Evolutionary conservation across 2,113 vertebrate species (phyloP).

Genomic region (Stigmatopora argus): DNA sequence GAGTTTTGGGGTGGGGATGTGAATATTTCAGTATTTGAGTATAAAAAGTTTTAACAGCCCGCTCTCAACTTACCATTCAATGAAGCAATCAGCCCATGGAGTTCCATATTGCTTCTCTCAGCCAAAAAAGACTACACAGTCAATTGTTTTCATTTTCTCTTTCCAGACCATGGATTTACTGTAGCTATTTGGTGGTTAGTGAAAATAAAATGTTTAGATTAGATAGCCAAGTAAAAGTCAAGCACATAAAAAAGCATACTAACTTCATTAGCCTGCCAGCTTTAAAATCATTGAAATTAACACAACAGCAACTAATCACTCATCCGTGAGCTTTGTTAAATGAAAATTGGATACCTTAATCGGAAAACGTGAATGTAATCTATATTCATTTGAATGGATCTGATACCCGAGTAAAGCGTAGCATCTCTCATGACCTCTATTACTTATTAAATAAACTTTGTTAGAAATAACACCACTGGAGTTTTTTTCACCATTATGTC

Average conservation of each 20-base stretch:
- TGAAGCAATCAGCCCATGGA: neutral
- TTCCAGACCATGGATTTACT: neutral
- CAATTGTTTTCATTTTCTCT: neutral
- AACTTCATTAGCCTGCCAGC: neutral
- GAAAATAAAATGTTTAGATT: neutral
- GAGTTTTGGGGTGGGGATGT: slow-evolving; percentile 28
- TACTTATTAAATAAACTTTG: neutral
- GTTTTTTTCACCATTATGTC: neutral
- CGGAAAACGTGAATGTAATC: neutral
- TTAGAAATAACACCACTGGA: neutral
- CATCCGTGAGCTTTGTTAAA: neutral
- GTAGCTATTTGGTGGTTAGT: neutral
- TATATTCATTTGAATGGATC: neutral
- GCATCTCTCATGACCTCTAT: neutral
- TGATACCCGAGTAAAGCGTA: neutral
- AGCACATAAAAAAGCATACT: neutral
- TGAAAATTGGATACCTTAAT: neutral
- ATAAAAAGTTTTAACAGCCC: slow-evolving; percentile 10
- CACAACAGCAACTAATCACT: neutral
- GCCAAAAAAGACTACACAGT: neutral
- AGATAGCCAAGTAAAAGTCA: neutral
- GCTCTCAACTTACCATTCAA: neutral
- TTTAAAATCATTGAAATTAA: neutral
- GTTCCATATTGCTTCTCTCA: neutral
- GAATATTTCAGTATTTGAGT: slow-evolving; percentile 36